Conservation (phyloP, 2,113 vertebrate species). For the Oplegnathus fasciatus region DNA sequence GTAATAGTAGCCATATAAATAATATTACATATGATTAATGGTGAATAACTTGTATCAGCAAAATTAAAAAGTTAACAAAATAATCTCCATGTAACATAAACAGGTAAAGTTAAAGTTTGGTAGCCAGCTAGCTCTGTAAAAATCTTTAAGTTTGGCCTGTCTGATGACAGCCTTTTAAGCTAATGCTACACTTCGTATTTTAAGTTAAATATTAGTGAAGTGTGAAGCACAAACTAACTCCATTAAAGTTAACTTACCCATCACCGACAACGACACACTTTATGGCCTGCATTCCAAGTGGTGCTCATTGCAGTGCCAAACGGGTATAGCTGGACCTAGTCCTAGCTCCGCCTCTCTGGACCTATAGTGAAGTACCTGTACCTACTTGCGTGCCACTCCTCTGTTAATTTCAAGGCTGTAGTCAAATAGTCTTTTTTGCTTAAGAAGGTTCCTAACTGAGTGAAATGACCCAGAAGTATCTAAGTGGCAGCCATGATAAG, state of each 20-base stretch:
- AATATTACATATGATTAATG: accelerated
- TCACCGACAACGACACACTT: slow-evolving; percentile 99
- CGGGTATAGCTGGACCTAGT: no score
- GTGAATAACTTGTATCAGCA: no score
- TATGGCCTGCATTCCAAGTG: slow-evolving; percentile 93
- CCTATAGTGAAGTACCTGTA: no score
- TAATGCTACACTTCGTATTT: neutral
- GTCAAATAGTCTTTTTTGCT: no score
- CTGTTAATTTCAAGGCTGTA: no score
- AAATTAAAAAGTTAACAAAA: neutral
- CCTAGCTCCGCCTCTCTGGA: no score
- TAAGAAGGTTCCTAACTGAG: no score
- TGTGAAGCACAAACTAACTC: neutral
- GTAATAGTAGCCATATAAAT: neutral
- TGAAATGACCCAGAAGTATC: no score
- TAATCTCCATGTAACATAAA: neutral
- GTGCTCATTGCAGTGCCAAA: no score
- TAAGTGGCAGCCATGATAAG: no score
- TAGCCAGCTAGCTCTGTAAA: slow-evolving; percentile 31
- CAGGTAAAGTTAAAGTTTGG: slow-evolving; percentile 44
- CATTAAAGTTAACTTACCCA: slow-evolving; percentile 89
- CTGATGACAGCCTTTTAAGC: neutral
- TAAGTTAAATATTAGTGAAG: neutral
- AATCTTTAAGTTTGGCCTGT: slow-evolving; percentile 2
- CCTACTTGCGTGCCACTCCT: no score